Conservation (phyloP, 2,888 invertebrate species). For the Rhagonycha lutea region DNA sequence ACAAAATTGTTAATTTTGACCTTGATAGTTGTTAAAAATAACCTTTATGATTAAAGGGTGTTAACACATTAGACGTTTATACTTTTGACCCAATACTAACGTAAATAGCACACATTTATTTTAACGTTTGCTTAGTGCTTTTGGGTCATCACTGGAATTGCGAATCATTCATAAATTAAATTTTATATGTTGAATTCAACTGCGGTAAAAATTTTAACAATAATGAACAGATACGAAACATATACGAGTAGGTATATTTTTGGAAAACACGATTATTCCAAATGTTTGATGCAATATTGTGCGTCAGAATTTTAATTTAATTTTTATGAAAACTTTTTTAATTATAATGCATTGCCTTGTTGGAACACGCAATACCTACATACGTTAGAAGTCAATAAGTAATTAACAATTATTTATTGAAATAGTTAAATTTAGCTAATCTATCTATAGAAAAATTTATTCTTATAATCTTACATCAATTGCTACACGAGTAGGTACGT, state of each 20-base stretch:
- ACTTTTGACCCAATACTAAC: slow-evolving; percentile 24
- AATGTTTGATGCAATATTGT: background rate
- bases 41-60: slow-evolving; percentile 27
- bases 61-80: slow-evolving; percentile 25
- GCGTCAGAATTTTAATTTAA: background rate
- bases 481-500: background rate
- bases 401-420: slow-evolving; percentile 15
- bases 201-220: background rate
- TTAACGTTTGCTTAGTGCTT: slow-evolving; percentile 22
- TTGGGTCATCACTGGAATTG: slow-evolving; percentile 23
- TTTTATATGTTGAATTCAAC: background rate
- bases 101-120: slow-evolving; percentile 24
- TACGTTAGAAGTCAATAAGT: slow-evolving; percentile 16
- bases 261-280: background rate
- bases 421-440: slow-evolving; percentile 13
- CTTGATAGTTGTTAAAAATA: slow-evolving; percentile 27
- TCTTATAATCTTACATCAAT: background rate
- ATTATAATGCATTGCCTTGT: background rate
- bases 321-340: background rate
- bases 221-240: background rate
- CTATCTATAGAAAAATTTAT: slow-evolving; percentile 5
- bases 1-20: slow-evolving; percentile 4
- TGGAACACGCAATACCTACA: slow-evolving; percentile 9
- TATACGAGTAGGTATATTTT: background rate
- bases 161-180: slow-evolving; percentile 25